Evolutionary conservation across 1,140 invertebrate species (phyloP), one percentile per base, ranked within the genome.

Genomic region (Cydia pomonella): DNA sequence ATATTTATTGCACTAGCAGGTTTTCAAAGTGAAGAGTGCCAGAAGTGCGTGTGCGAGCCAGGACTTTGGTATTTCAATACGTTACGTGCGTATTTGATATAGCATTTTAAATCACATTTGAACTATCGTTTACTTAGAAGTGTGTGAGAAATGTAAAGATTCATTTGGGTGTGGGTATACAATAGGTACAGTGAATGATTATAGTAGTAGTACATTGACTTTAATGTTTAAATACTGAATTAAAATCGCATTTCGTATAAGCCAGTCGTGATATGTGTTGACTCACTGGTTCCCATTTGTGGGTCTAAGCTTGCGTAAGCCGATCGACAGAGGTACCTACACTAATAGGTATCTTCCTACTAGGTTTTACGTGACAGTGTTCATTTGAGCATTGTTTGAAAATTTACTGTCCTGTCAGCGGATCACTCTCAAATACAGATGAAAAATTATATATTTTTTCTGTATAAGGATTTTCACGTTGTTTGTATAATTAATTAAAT

Each of bases 221-320:
- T 59, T 23, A 59, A 69, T 33, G 64, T 69, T 33, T 33, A 44
- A 44, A 44, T 16, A 69, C n/a, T 33, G n/a, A 38, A 41, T 13
- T 1, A 12, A 53, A 69, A 33, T 69, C 16, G 64, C 27, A 38
- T 38, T 38, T 69, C 64, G 64, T 18, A 41, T 41, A 69, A 69
- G 64, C 64, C 29, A 69, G 64, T 33, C 6, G 33, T 33, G 27
- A 69, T 69, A 27, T 41, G 29, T 69, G 64, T 69, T 33, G 64
- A 69, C 64, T 69, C 27, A 69, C 64, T 69, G 64, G 41, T 69
- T 69, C 64, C n/a, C n/a, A 9, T 29, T 64, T 64, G 63, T 23
- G 9, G 64, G n/a, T 18, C 64, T 69, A 69, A 69, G 64, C 64
- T 16, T n/a, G 64, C 29, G 29, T 69, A 69, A 69, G 64, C 64